Evolutionary conservation across 2,113 vertebrate genomes (phyloP), one percentile per base, ranked within the genome.

Genomic region (Pelvicachromis taeniatus): DNA sequence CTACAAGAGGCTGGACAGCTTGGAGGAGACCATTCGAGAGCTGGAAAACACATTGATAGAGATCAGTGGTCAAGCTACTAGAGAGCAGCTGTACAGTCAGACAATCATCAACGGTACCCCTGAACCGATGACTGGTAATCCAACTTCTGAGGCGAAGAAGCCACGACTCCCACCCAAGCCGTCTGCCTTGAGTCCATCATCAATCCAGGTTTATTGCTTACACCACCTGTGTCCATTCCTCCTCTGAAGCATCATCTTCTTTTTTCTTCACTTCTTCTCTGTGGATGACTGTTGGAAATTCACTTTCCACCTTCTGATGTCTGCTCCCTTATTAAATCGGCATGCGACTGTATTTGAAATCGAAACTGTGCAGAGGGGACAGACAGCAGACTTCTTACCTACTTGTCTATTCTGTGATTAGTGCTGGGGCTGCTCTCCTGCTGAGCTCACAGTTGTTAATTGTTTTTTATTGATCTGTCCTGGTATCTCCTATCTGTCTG

Each of bases 21-120:
- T 99, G 91, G 98, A 99, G 89, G 98, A 99, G 88, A 98, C 96
- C 0, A 97, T 99, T 70, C 94, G 93, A 2, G 97, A 98, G 92
- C 95, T 99, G 92, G 98, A 99, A 85, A 96, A 96, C 77, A 97
- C 97, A 65, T 93, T 99, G 89, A 96, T 92, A 16, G 96, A 98
- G 94, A 96, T 99, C 91, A 92, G 96, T 54, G 88, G 93, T 63
- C 95, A 96, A 19, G 88, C 96, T 4, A 29, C 90, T 0, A 80
- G 53, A 0, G 94, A 90, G 2, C 68, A 87, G 2, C 68, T 85
- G 2, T 83, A 93, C 90, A 61, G 83, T 4, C 83, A 63, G 10
- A 13, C 86, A 12, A 2, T 17, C 54, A 48, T 52, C 31, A 8
- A 19, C n/a, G 83, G 61, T 42, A 21, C 33, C 33, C 42, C 88